Conservation (phyloP, 2,888 invertebrate species). For the Cheilosia grossa region DNA sequence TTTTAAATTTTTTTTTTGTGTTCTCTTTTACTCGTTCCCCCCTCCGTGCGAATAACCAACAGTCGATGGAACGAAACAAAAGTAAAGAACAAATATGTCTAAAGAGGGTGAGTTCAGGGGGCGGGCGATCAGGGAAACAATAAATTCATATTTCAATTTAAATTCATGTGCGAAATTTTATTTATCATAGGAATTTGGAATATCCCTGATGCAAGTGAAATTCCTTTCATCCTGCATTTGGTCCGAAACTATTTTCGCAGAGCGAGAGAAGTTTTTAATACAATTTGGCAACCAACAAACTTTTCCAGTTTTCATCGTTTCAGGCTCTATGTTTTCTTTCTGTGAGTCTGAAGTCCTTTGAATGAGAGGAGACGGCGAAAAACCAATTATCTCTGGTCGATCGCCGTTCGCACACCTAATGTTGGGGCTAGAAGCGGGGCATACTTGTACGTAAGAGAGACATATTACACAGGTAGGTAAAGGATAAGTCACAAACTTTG, state of each 20-base stretch:
- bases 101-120: neutral
- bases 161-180: constrained; percentile 62
- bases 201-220: constrained; percentile 30
- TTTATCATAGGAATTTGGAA: constrained; percentile 53
- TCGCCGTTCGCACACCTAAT: constrained; percentile 55
- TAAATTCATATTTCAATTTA: constrained; percentile 68
- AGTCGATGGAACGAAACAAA: constrained; percentile 3
- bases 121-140: constrained; percentile 26
- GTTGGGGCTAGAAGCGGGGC: neutral
- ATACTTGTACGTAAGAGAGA: constrained; percentile 10
- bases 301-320: constrained; percentile 36
- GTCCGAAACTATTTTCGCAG: constrained; percentile 27
- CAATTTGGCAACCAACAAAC: constrained; percentile 32
- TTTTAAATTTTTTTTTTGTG: neutral
- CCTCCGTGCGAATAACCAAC: neutral
- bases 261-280: constrained; percentile 44
- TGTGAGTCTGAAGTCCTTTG: constrained; percentile 31
- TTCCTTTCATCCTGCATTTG: constrained; percentile 8
- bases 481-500: constrained; percentile 56
- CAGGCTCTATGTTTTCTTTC: neutral
- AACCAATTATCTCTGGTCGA: constrained; percentile 68
- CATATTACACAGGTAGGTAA: constrained; percentile 29
- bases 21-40: neutral
- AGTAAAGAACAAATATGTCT: constrained; percentile 37
- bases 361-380: constrained; percentile 33